Conservation (phyloP, 37 sponge, comb jelly and placozoan genomes). For the Diacarnus erythraeanus region DNA sequence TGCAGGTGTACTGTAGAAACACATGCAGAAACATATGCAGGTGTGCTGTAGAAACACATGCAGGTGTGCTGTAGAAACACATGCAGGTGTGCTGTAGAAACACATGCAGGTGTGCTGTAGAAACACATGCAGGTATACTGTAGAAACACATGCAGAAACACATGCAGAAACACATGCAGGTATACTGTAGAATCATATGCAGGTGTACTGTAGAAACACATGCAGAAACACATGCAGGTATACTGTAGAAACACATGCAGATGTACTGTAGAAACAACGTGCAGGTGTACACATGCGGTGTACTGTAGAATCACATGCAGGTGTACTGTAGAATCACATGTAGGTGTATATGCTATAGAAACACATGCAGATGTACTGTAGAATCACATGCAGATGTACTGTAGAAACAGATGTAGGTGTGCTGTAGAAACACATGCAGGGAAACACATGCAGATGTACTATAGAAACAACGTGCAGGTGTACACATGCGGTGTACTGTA, state of each 20-base stretch:
- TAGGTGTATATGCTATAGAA: too few relatives aligned
- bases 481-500: too few relatives aligned
- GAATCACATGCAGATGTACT: not conserved
- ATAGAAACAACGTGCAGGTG: not conserved
- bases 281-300: too few relatives aligned
- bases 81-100: too few relatives aligned
- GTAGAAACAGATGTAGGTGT: not conserved
- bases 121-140: not conserved
- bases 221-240: not conserved
- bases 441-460: not conserved
- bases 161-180: too few relatives aligned
- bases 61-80: too few relatives aligned
- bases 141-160: not conserved
- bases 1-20: not conserved
- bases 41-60: too few relatives aligned
- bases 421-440: not conserved
- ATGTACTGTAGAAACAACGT: not conserved
- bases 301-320: too few relatives aligned
- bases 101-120: not conserved
- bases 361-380: conserved; percentile 34
- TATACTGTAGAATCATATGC: conserved; percentile 72
- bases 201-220: too few relatives aligned
- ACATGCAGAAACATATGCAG: too few relatives aligned
- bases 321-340: too few relatives aligned
- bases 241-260: not conserved